Evolutionary conservation across 92 coral and sea anemone genomes (phyloP), one percentile per base, ranked within the genome.

Genomic region (Zoanthus gigantus): DNA sequence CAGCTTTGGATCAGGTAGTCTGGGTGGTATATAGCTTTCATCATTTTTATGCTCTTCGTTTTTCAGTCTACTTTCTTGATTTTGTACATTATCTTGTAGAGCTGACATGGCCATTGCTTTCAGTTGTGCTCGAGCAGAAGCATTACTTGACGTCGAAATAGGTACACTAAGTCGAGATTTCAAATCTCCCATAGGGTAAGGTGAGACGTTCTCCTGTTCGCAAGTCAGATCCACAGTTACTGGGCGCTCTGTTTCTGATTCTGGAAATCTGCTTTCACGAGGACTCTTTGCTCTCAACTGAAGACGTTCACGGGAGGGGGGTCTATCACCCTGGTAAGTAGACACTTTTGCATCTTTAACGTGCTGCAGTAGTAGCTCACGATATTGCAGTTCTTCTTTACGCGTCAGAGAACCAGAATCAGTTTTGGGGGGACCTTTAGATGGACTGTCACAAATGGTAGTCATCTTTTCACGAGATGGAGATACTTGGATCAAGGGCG

Each of bases 1-100:
- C 4, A 97, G 91, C 87, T 97, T 94, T 53, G 97, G 92, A 73
- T 97, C 99, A 50, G 99, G 99, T 37, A 85, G 89, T 78, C 95
- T 92, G 12, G 94, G 90, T 13, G 93, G 93, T 67, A 92, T 82
- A 58, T 86, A 86, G 10, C 87, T 85, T 60, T 90, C 90, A 18
- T 91, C 94, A n/a, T 63, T 73, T 63, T 73, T 90, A 83, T 72
- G 87, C 9, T 88, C 87, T 45, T 61, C 75, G 14, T 83, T 83
- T 79, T 91, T 90, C 76, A 93, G 91, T 69, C 82, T 87, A 72
- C 77, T 82, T 63, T 90, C 93, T 8, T 71, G 81, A 17, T 78
- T 87, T 60, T 80, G 76, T 65, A 88, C 91, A 79, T 82, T 87
- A 44, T 88, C 95, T 16, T 87, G 88, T 37, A 83, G 88, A 1